These are phyloP conservation scores for Seira musarum DNA, from an alignment of 2,888 invertebrate species.

Conservation along the genomic window DNA sequence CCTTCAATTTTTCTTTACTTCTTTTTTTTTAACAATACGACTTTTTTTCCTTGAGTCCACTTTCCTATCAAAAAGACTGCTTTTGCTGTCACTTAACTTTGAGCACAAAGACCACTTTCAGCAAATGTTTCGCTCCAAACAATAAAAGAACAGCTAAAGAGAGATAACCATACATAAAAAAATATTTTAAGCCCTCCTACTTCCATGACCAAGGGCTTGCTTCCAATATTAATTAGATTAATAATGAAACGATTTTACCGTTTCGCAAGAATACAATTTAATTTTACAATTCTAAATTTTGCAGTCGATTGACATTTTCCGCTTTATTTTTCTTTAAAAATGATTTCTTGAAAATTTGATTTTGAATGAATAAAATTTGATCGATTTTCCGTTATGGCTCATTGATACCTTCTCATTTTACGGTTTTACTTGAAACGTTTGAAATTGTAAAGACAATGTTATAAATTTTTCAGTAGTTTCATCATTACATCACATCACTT, in stretches of 20 bases:
- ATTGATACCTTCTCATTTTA: neutral
- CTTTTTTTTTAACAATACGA: no score
- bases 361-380: no score
- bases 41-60: neutral
- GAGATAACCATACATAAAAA: neutral
- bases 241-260: neutral
- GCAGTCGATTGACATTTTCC: no score
- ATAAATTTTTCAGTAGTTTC: neutral
- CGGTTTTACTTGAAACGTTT: neutral
- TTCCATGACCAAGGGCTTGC: conserved; percentile 35
- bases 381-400: neutral
- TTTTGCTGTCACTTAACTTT: neutral
- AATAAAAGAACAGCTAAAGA: neutral
- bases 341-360: no score
- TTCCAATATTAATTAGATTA: neutral
- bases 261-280: no score
- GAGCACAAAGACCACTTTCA: neutral
- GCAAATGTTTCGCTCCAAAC: neutral
- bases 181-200: conserved; percentile 37
- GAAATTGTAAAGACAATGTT: neutral
- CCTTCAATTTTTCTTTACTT: no score
- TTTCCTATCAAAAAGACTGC: neutral
- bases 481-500: no score
- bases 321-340: no score
- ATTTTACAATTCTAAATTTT: no score